Evolutionary conservation across 2,113 vertebrate species (phyloP), one percentile per base, ranked within the genome.

Genomic region (Nestor notabilis): DNA sequence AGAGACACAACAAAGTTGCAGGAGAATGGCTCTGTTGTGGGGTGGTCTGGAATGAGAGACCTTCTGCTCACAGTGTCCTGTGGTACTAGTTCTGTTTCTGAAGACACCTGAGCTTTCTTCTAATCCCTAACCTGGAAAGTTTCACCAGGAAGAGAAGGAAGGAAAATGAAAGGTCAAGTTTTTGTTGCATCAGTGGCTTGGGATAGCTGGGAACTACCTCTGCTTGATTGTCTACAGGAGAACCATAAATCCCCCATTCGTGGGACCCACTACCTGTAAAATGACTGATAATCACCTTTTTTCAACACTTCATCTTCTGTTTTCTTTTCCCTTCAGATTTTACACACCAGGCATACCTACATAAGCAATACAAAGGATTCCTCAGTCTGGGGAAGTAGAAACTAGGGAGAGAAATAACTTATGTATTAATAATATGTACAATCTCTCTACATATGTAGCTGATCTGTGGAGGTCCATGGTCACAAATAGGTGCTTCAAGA

Each of bases 1-100:
- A 91, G 61, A 96, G 56, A 91, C 49, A 91, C 64, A 89, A 72
- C 52, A 91, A 71, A 76, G 28, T 52, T 70, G 23, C 24, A 76
- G 70, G 52, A 93, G 27, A 25, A 52, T 9, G 4, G 31, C 27
- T 61, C 39, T 91, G 33, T 24, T 49, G 70, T 49, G 56, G 49
- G 70, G 69, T 91, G 89, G 84, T 91, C 82, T 85, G 56, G 64
- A 72, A 60, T 78, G 17, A 58, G 47, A 90, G 19, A 77, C 49
- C 71, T 89, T 66, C 60, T 87, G 65, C 28, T 80, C 55, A 35
- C 41, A 25, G 12, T 46, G 37, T 46, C 10, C 37, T 71, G 56
- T 17, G 12, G 47, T 96, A 35, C 10, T 53, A 29, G 24, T 46
- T 43, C 17, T 77, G 14, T 25, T 61, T 39, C 29, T 60, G 52